Base-by-base conservation (phyloP, 2,888 invertebrate genomes). In the Heliconius erato region DNA sequence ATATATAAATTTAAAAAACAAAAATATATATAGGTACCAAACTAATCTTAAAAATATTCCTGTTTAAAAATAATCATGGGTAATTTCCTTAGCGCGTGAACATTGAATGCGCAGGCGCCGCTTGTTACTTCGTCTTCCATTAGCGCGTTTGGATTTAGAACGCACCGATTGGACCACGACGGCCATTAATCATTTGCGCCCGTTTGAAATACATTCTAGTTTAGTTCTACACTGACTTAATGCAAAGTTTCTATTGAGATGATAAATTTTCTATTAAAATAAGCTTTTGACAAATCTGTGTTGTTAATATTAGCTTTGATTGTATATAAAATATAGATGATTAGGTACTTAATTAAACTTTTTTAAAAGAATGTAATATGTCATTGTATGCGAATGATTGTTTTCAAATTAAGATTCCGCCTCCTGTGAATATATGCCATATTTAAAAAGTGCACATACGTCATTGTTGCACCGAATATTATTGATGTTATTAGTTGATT, bases 81-180 rank as follows among this genome's bases (percentile, higher is more conserved):
- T 80, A 83, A 74, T 77, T 35, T 74, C 26, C 26, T 84, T 78
- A 79, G 74, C 28, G 86, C 90, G 91, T 92, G 89, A 93, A 93
- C 91, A 89, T 88, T 84, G 85, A 86, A 79, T 92, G 94, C 91
- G 91, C 92, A 89, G 90, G 94, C 94, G 94, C 93, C 91, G 88
- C 88, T 89, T 89, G 89, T 90, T 91, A 90, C 91, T 90, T 91
- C 92, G 90, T 87, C 91, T 94, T 95, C 95, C 95, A 95, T 95
- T 95, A 95, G 94, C 92, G 94, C 90, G 92, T 93, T 94, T 92
- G 91, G 89, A 94, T 94, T 91, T 95, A 94, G 94, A 95, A 94
- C 91, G 89, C 88, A 87, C 88, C 88, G 90, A 94, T 94, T 94
- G 94, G 94, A 84, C 86, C 86, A 86, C 87, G 87, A 83, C 84